These are phyloP conservation scores for Drosophila trichaetosa DNA, from an alignment of 2,888 invertebrate genomes.

Conservation along the genomic window DNA sequence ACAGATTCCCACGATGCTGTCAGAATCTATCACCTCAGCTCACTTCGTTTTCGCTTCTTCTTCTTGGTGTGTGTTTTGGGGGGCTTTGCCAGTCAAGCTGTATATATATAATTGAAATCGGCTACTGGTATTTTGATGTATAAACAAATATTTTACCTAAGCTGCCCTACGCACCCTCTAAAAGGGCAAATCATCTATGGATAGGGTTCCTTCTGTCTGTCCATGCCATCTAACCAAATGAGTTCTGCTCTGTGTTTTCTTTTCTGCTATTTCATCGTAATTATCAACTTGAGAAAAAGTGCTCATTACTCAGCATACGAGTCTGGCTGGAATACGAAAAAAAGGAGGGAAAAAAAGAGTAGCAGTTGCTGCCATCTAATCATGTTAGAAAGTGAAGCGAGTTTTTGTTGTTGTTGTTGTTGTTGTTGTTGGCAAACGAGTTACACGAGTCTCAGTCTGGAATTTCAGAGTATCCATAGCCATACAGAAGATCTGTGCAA, in stretches of 20 bases:
- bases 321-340: conserved; percentile 8
- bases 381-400: conserved; percentile 72
- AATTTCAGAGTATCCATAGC: conserved; percentile 13
- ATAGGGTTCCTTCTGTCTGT: conserved; percentile 14
- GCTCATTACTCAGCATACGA: conserved; percentile 59
- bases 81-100: conserved; percentile 17
- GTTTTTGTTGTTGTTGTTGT: conserved; percentile 13
- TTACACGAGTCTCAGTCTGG: conserved; percentile 43
- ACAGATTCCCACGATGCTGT: conserved; percentile 69
- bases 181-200: conserved; percentile 60
- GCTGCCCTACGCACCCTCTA: conserved; percentile 37
- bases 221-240: conserved; percentile 63
- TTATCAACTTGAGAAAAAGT: conserved; percentile 74
- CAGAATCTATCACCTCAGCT: conserved; percentile 58
- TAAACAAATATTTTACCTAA: conserved; percentile 77
- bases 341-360: conserved; percentile 14
- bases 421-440: conserved; percentile 43
- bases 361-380: conserved; percentile 49
- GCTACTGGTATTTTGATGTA: conserved; percentile 76
- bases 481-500: conserved; percentile 17
- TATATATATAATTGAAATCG: conserved; percentile 69
- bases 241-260: conserved; percentile 37
- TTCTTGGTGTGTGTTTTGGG: conserved; percentile 6
- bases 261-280: conserved; percentile 73
- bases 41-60: conserved; percentile 5